These are phyloP conservation scores for Camelus bactrianus DNA, from an alignment of 2,113 vertebrate genomes.

Conservation along the genomic window DNA sequence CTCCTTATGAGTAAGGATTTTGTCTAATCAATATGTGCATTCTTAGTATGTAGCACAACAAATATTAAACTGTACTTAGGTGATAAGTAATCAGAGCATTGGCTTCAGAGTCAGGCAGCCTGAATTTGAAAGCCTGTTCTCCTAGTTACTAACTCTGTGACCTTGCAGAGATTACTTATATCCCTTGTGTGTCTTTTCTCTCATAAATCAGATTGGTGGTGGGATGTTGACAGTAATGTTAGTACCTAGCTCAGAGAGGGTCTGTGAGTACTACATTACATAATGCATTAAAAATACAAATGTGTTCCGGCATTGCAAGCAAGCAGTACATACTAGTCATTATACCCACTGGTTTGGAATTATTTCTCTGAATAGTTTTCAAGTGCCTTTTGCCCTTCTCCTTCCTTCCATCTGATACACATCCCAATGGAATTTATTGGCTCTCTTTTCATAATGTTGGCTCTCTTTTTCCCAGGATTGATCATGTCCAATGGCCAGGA, in stretches of 20 bases:
- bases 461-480: constrained; percentile 57
- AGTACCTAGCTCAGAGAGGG: background rate
- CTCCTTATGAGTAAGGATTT: background rate
- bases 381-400: background rate
- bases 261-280: background rate
- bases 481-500: constrained; percentile 65
- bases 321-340: background rate
- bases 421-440: no score
- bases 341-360: background rate
- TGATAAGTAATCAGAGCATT: background rate
- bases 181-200: background rate
- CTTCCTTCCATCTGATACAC: no score
- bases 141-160: background rate
- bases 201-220: background rate
- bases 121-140: background rate
- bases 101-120: background rate
- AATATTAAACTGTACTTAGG: background rate
- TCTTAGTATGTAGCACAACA: background rate
- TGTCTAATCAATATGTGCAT: background rate
- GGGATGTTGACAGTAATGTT: background rate
- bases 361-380: background rate
- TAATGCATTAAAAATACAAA: background rate
- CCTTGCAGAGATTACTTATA: background rate
- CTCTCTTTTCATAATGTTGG: background rate
- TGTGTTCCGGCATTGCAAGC: background rate